Percentiles rank a stretch among this genome's conserved stretches.
Conservation (phyloP, 64 coral and sea anemone species). For the Porites lutea region DNA sequence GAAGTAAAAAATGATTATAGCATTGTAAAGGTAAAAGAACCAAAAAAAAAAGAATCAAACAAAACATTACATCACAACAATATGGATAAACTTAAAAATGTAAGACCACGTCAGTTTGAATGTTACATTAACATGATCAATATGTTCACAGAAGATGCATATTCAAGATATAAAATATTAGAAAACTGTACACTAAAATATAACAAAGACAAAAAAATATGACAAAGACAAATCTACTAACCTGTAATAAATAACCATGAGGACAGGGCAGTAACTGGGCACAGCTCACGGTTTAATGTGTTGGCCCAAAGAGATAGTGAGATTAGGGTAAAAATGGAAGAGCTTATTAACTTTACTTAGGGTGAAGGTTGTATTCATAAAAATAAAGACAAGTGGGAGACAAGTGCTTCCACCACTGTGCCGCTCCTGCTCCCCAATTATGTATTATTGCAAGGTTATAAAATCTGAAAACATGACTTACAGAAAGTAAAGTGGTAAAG, state of each 20-base stretch:
- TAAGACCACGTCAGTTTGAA: background rate
- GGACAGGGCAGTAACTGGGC: conserved; percentile 52
- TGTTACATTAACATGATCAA: background rate
- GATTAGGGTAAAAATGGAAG: background rate
- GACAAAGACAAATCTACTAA: conserved; percentile 15
- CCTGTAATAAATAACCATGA: conserved; percentile 1
- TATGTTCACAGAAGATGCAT: too few species aligned
- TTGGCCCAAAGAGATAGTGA: conserved; percentile 42
- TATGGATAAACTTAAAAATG: background rate
- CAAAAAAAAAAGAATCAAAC: background rate
- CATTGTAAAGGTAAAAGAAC: background rate
- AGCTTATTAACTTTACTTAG: background rate
- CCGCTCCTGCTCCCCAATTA: too few species aligned
- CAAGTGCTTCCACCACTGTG: too few species aligned
- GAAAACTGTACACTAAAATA: background rate
- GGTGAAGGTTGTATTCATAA: too few species aligned
- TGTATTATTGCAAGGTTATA: too few species aligned
- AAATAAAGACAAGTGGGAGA: too few species aligned
- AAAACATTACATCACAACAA: too few species aligned
- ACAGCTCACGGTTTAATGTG: conserved; percentile 50
- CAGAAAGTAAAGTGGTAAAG: too few species aligned
- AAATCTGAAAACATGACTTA: too few species aligned
- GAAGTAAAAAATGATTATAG: background rate
- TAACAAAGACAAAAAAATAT: background rate
- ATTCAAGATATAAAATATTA: conserved; percentile 7